Conservation (phyloP, 2,113 vertebrate species). For the Cathartes aura region DNA sequence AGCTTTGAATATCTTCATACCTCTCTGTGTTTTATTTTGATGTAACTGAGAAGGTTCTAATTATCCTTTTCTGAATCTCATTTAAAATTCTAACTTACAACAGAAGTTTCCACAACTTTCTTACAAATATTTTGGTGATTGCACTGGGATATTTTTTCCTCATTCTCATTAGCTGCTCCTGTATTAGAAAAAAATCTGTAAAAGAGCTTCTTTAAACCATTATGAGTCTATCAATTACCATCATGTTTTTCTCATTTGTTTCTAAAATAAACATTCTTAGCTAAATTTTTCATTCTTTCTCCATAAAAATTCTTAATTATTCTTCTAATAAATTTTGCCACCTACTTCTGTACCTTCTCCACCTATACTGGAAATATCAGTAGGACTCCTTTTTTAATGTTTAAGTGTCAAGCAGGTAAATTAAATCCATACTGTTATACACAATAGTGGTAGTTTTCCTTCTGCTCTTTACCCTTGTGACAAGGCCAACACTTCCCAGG, state of each 20-base stretch:
- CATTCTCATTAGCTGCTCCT: not conserved
- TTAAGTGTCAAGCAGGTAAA: not conserved
- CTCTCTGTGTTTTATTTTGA: not conserved
- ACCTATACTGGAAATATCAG: not conserved
- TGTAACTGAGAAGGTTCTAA: not conserved
- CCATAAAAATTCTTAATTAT: not conserved
- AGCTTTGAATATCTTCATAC: not conserved
- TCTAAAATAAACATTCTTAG: not conserved
- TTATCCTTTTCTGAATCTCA: not conserved
- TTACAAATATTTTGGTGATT: not conserved
- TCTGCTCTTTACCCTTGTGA: not conserved
- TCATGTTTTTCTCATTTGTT: not conserved
- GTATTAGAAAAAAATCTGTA: not conserved
- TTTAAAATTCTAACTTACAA: not conserved
- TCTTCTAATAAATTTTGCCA: not conserved
- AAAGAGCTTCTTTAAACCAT: not conserved
- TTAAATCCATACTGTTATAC: not conserved
- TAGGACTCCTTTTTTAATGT: not conserved
- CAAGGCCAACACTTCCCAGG: not conserved
- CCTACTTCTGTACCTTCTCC: not conserved
- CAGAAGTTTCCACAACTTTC: not conserved
- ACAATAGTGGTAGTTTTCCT: not conserved
- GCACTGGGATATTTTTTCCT: not conserved
- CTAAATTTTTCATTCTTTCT: not conserved
- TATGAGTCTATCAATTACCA: not conserved